Evolutionary conservation across 2,113 vertebrate species (phyloP).

Genomic region (Etheostoma spectabile): DNA sequence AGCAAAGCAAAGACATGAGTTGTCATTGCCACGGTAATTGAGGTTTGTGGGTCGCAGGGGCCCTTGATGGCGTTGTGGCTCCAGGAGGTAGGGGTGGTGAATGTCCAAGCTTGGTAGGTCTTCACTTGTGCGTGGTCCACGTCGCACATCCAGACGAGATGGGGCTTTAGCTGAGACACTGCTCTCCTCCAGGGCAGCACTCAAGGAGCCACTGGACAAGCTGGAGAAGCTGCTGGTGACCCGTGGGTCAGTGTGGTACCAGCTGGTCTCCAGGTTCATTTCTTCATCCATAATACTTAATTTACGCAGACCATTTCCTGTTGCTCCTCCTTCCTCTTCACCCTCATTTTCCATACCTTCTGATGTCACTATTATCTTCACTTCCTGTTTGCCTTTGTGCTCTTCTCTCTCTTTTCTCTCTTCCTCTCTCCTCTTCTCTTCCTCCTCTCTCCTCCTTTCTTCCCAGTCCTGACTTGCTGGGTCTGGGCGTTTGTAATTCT

Average conservation of each 20-base stretch:
- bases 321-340: constrained; percentile 67
- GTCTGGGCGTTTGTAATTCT: constrained; percentile 65
- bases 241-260: constrained; percentile 86
- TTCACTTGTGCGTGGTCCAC: constrained; percentile 76
- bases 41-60: constrained; percentile 71
- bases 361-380: constrained; percentile 75
- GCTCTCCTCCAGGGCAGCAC: constrained; percentile 89
- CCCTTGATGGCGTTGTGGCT: constrained; percentile 67
- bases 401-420: constrained; percentile 73
- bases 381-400: constrained; percentile 76
- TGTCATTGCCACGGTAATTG: constrained; percentile 64
- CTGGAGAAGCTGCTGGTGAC: constrained; percentile 93
- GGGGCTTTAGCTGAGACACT: constrained; percentile 54
- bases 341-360: constrained; percentile 72
- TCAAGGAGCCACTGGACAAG: constrained; percentile 91
- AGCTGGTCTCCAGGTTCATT: constrained; percentile 83
- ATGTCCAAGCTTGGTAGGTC: constrained; percentile 79
- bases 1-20: constrained; percentile 83
- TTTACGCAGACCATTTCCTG: constrained; percentile 67
- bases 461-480: constrained; percentile 78
- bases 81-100: constrained; percentile 81
- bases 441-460: constrained; percentile 73
- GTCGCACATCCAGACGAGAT: constrained; percentile 38
- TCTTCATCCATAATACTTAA: constrained; percentile 73
- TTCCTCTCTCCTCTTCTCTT: constrained; percentile 68